These are phyloP conservation scores for Lepus americanus DNA, from an alignment of 2,113 vertebrate genomes.

Conservation along the genomic window DNA sequence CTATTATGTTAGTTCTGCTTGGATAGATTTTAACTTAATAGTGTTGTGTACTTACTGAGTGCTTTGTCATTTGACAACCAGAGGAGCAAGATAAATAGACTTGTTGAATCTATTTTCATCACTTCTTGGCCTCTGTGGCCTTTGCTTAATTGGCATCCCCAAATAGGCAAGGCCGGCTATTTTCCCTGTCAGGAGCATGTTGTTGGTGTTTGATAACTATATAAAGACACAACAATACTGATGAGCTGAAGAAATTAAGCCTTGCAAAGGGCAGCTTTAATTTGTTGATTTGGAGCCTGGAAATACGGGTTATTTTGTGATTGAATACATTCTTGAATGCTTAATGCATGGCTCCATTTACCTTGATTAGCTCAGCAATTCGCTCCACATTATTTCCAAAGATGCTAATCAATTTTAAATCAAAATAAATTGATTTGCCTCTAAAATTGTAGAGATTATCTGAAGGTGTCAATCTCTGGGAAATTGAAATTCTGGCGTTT, in stretches of 20 bases:
- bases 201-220: constrained; percentile 33
- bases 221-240: background rate
- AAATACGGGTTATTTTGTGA: constrained; percentile 66
- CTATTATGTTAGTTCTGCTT: constrained; percentile 16
- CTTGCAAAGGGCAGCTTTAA: constrained; percentile 54
- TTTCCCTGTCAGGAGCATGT: background rate
- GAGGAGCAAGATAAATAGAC: constrained; percentile 13
- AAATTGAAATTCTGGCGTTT: constrained; percentile 65
- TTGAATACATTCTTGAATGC: constrained; percentile 50
- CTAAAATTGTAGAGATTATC: constrained; percentile 62
- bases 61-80: constrained; percentile 38
- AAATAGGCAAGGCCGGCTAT: background rate
- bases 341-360: constrained; percentile 69
- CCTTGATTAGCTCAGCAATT: constrained; percentile 73
- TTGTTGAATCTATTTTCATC: constrained; percentile 52
- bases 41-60: background rate
- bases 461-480: constrained; percentile 59
- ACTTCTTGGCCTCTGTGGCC: background rate
- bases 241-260: constrained; percentile 9
- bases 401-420: constrained; percentile 72
- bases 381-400: constrained; percentile 66
- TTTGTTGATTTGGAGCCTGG: constrained; percentile 51
- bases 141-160: constrained; percentile 41
- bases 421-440: constrained; percentile 58
- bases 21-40: background rate